A percentile compares a stretch with the other conserved stretches of the same genome.
These are phyloP conservation scores for Melangyna quadrimaculata DNA, from an alignment of 2,888 invertebrate species.

Conservation along the genomic window DNA sequence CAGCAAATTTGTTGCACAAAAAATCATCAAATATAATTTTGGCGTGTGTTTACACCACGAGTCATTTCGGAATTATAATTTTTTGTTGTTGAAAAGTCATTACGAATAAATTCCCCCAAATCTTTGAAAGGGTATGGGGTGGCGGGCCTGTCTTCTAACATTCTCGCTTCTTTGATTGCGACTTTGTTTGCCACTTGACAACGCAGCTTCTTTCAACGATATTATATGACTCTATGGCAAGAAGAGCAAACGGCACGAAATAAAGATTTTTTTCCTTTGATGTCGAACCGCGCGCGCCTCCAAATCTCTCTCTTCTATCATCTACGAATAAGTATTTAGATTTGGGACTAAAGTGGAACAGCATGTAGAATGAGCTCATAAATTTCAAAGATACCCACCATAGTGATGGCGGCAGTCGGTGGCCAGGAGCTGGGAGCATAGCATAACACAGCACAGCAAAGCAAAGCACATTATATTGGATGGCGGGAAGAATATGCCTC, in stretches of 20 bases:
- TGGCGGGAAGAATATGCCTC: conserved; percentile 4
- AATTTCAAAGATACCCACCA: conserved; percentile 63
- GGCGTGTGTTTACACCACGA: not conserved
- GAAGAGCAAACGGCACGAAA: conserved; percentile 25
- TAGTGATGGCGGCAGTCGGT: conserved; percentile 14
- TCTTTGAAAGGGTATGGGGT: not conserved
- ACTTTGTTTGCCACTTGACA: conserved; percentile 51
- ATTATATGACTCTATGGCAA: conserved; percentile 10
- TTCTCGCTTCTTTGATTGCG: conserved; percentile 9
- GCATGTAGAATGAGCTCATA: conserved; percentile 71
- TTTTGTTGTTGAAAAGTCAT: not conserved
- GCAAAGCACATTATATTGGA: not conserved
- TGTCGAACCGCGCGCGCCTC: conserved; percentile 63
- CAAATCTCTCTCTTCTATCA: conserved; percentile 69
- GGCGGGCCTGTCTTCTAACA: conserved; percentile 28
- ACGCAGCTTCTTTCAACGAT: conserved; percentile 54
- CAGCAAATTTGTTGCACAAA: no score
- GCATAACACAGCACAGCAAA: not conserved
- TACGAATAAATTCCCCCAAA: not conserved
- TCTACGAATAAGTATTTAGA: conserved; percentile 70
- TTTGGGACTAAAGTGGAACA: conserved; percentile 70
- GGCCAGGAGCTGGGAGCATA: not conserved
- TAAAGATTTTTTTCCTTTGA: conserved; percentile 56
- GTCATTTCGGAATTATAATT: not conserved
- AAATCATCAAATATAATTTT: no score